phyloP scores from a whole-genome alignment of 2,113 vertebrate genomes.

The Pyrgilauda ruficollis region DNA sequence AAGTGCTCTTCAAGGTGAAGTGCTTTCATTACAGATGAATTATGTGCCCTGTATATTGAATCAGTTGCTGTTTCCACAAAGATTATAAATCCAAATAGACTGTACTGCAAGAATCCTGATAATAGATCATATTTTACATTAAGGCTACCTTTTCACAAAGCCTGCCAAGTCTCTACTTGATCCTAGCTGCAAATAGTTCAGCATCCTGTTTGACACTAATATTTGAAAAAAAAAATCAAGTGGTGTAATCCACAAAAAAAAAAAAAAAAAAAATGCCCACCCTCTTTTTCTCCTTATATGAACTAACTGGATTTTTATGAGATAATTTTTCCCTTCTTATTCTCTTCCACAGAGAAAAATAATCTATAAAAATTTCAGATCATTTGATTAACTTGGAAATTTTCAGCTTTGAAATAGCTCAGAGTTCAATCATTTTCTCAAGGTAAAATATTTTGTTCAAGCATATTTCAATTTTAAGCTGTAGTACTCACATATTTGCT shows the following conservation, averaged over 20 bases:
- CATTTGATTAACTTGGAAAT: background rate
- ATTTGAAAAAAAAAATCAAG: background rate
- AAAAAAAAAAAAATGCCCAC: background rate
- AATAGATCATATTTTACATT: background rate
- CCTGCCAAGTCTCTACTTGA: background rate
- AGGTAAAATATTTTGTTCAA: background rate
- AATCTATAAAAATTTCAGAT: background rate
- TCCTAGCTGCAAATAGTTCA: background rate
- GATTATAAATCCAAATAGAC: background rate
- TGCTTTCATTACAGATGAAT: background rate
- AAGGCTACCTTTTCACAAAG: background rate
- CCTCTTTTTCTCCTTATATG: background rate
- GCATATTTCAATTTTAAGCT: background rate
- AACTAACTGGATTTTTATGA: background rate
- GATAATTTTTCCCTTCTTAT: background rate
- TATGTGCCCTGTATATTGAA: background rate
- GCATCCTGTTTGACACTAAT: background rate
- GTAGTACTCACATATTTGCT: background rate
- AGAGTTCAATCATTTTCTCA: background rate
- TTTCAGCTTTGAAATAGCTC: background rate
- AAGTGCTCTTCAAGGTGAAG: conserved; percentile 8
- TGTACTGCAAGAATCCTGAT: background rate
- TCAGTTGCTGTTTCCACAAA: background rate
- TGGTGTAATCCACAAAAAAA: background rate
- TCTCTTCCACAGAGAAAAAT: background rate